Base-by-base conservation (phyloP, 2,888 invertebrate species). In the Seladonia tumulorum region DNA sequence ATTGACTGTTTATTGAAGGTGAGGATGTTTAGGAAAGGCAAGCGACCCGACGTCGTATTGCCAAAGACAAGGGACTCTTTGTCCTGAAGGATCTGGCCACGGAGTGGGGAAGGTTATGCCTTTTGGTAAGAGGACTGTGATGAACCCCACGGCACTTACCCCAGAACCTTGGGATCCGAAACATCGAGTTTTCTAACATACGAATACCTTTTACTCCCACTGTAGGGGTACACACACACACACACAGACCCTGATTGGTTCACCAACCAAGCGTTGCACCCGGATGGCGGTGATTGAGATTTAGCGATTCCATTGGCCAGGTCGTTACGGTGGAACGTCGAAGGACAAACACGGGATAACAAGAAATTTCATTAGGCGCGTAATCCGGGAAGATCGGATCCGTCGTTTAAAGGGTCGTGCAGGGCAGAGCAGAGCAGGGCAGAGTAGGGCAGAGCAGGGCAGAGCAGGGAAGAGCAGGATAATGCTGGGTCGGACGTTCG, bases 401-500 rank as follows among this genome's bases (percentile, higher is more conserved):
- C 72, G 57, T 82, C 79, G 73, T 63, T 85, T 79, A 76, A 76
- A 75, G 83, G 77, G 71, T 45, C 45, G 83, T 39, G 81, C 57
- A 57, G n/a, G n/a, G n/a, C n/a, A 57, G 57, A 57, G 22, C 0
- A 22, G 22, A 53, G 53, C 8, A 22, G 53, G 8, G 57, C 22
- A 4, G 57, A 57, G 49, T 7, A 2, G 49, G 22, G 49, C 18
- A 22, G 22, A 53, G 57, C n/a, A 12, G n/a, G 0, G 10, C 3
- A n/a, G 57, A 57, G 57, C n/a, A 57, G 57, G 57, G n/a, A n/a
- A 16, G 22, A 77, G 47, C 70, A 74, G 81, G 86, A 88, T 89
- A 89, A 88, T 83, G 76, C 80, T 45, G 78, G 76, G 70, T 75
- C 63, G 87, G 71, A 47, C 75, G 81, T 76, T 80, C 68, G 86